A percentile compares a stretch with the other conserved stretches of the same genome.
Evolutionary conservation across 2,113 vertebrate genomes (phyloP).

Genomic region (Oxyura jamaicensis): DNA sequence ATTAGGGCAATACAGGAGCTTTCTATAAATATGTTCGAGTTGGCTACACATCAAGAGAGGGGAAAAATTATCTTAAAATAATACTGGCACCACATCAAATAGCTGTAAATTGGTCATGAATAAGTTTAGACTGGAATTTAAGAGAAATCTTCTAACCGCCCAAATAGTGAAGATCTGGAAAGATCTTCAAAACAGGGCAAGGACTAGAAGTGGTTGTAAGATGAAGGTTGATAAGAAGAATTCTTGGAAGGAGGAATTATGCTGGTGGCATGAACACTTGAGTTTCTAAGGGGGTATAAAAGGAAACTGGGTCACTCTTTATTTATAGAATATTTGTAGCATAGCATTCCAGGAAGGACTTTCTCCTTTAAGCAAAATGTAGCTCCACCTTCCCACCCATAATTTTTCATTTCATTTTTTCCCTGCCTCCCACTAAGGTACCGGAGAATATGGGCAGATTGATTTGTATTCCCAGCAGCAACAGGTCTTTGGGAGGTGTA

Average conservation of each 20-base stretch:
- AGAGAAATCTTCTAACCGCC: background rate
- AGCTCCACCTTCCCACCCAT: background rate
- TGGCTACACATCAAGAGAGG: background rate
- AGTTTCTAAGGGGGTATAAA: background rate
- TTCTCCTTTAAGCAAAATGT: background rate
- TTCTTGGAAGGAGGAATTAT: background rate
- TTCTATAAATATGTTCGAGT: background rate
- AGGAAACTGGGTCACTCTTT: background rate
- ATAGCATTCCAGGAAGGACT: background rate
- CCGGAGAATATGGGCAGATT: background rate
- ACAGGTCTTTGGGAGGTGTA: background rate
- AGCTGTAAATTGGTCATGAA: background rate
- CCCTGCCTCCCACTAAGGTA: background rate
- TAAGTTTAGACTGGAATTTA: background rate
- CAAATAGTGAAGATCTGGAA: background rate
- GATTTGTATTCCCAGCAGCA: background rate
- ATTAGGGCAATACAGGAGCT: background rate
- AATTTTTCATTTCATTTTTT: background rate
- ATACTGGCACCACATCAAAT: conserved; percentile 29
- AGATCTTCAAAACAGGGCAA: background rate
- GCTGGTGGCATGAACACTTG: background rate
- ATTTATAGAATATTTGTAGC: background rate
- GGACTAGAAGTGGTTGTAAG: background rate
- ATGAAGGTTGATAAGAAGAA: background rate
- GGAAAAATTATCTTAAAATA: background rate